Evolutionary conservation across 2,888 invertebrate genomes (phyloP), one percentile per base, ranked within the genome.

Genomic region (Clistopyga incitator): DNA sequence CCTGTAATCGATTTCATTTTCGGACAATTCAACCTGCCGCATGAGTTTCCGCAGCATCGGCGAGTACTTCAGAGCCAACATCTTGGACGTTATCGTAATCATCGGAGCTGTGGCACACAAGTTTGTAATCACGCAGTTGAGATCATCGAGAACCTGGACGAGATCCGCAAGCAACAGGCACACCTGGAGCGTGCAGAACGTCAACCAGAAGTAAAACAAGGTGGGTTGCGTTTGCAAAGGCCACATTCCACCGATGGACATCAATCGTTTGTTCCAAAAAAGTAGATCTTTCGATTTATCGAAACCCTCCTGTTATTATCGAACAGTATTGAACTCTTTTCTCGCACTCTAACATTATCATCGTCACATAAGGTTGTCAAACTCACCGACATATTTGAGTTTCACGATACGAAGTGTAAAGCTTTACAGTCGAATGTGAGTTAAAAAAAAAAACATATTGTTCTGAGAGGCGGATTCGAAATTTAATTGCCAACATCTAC

Each of bases 151-250:
- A 45, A 82, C 78, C 0, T 70, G 61, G 42, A 50, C 70, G 3
- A 88, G 34, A 77, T 87, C 78, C 1, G 50, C 29, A 25, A 82
- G 82, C 0, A 81, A 77, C 70, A 87, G 75, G 15, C 34, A 23
- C 15, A 86, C 67, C 56, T 87, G 78, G 2, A 84, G 2, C 0
- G 56, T 20, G 50, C 54, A 85, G n/a, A 85, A 85, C 1, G 77
- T 13, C 3, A 56, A 47, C 38, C 79, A 59, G 8, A 64, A 23
- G 18, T 74, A 68, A 67, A 84, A 84, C 20, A 68, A 61, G 3
- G 47, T 29, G 15, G 67, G 23, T 4, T 23, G 29, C n/a, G 45
- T 29, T 50, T 77, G 29, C 20, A 81, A 65, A 15, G 70, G 79
- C 76, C 76, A 71, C 13, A 65, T 18, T 45, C 71, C 81, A 45